A percentile compares a stretch with the other conserved stretches of the same genome.
phyloP scores from a whole-genome alignment of 1,140 invertebrate genomes.

The Drepana arcuata region DNA sequence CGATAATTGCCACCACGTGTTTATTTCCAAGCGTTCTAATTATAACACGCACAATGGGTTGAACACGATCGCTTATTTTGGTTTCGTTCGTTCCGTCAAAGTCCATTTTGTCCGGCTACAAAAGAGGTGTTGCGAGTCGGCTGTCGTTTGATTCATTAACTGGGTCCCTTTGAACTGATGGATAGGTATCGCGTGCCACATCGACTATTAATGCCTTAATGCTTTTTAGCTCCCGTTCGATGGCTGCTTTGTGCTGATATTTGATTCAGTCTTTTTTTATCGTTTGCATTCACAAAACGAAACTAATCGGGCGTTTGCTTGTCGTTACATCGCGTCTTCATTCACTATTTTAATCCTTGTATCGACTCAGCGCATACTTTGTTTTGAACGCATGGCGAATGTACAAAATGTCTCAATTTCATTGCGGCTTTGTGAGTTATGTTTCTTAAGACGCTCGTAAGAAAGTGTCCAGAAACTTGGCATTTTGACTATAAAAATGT shows the following conservation, averaged over 20 bases:
- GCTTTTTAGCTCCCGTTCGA: conserved; percentile 28
- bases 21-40: conserved; percentile 67
- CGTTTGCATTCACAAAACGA: conserved; percentile 15
- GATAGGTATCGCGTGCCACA: conserved; percentile 37
- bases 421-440: no score
- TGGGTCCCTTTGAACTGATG: conserved; percentile 57
- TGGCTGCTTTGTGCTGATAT: conserved; percentile 17
- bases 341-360: conserved; percentile 10
- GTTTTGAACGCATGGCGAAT: no score
- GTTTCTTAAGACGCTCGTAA: no score
- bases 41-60: conserved; percentile 68
- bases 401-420: no score
- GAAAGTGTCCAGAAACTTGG: no score
- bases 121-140: conserved; percentile 61
- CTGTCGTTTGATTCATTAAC: conserved; percentile 65
- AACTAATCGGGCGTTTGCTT: conserved; percentile 11
- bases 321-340: conserved; percentile 13
- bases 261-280: conserved; percentile 11
- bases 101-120: conserved; percentile 58
- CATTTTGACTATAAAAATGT: conserved; percentile 5
- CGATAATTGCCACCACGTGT: conserved; percentile 71
- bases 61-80: conserved; percentile 67
- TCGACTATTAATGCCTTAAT: conserved; percentile 38
- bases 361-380: conserved; percentile 9
- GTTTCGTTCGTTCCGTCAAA: conserved; percentile 59